Evolutionary conservation across 2,113 vertebrate species (phyloP).

Genomic region (Perca schrenkii): DNA sequence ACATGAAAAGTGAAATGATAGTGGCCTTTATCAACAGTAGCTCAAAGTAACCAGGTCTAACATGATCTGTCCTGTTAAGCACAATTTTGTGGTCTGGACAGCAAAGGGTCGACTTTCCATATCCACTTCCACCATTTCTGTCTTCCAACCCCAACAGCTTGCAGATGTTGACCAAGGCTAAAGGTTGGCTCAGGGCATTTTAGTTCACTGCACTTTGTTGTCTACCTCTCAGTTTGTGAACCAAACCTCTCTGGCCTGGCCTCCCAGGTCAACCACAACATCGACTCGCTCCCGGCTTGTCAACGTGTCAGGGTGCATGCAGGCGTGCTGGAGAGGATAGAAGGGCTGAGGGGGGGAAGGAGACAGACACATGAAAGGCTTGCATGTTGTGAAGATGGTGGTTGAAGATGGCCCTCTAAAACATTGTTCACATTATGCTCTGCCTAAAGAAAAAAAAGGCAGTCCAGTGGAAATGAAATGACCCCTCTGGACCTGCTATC

Average conservation of each 20-base stretch:
- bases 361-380: constrained; percentile 70
- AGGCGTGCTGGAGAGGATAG: constrained; percentile 66
- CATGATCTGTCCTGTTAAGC: constrained; percentile 5
- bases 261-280: constrained; percentile 76
- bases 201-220: constrained; percentile 71
- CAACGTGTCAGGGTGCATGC: constrained; percentile 77
- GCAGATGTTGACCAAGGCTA: constrained; percentile 65
- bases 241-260: constrained; percentile 62
- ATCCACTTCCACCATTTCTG: constrained; percentile 42
- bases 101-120: constrained; percentile 28
- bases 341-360: constrained; percentile 34
- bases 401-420: constrained; percentile 61
- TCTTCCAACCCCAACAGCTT: constrained; percentile 41
- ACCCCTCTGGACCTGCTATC: constrained; percentile 64
- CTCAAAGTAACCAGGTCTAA: not conserved
- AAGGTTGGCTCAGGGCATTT: constrained; percentile 61
- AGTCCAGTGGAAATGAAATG: constrained; percentile 68
- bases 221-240: constrained; percentile 70
- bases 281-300: constrained; percentile 73
- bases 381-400: constrained; percentile 63
- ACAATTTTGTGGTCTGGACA: constrained; percentile 33
- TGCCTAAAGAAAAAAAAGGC: constrained; percentile 51
- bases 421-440: constrained; percentile 68
- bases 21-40: not conserved
- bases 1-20: not conserved